Evolutionary conservation across 2,113 vertebrate species (phyloP).

Genomic region (Malurus cyaneus): DNA sequence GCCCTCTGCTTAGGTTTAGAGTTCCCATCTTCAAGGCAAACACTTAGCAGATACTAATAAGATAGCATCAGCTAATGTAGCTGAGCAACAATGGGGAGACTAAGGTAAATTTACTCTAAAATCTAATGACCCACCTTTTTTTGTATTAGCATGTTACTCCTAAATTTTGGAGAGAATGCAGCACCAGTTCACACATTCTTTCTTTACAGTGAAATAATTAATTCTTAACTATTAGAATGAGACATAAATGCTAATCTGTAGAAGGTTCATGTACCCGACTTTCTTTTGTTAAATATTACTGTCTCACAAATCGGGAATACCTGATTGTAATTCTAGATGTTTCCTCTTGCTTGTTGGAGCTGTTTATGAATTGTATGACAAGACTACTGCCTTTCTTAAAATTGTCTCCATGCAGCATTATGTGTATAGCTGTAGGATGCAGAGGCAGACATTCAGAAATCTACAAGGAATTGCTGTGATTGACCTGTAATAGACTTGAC

Average conservation of each 20-base stretch:
- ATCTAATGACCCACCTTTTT: not conserved
- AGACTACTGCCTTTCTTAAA: not conserved
- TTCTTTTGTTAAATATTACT: not conserved
- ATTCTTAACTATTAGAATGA: not conserved
- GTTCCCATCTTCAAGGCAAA: not conserved
- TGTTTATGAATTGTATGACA: not conserved
- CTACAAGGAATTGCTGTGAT: not conserved
- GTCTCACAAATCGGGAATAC: not conserved
- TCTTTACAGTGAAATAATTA: not conserved
- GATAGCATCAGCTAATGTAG: not conserved
- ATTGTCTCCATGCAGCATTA: not conserved
- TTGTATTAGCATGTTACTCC: not conserved
- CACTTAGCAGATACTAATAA: not conserved
- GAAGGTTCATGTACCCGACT: not conserved
- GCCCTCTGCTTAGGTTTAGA: not conserved
- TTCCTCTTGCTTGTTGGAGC: not conserved
- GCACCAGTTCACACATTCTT: not conserved
- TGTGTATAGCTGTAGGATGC: not conserved
- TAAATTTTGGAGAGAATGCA: not conserved
- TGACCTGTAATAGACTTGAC: not conserved
- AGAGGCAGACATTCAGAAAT: not conserved
- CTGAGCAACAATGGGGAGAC: not conserved
- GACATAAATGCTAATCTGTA: not conserved
- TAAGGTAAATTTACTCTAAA: not conserved
- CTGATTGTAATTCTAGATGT: not conserved